Percentiles rank a stretch among this genome's conserved stretches.
These are phyloP conservation scores for Epirrhoe alternata DNA, from an alignment of 2,888 invertebrate genomes.

Conservation along the genomic window DNA sequence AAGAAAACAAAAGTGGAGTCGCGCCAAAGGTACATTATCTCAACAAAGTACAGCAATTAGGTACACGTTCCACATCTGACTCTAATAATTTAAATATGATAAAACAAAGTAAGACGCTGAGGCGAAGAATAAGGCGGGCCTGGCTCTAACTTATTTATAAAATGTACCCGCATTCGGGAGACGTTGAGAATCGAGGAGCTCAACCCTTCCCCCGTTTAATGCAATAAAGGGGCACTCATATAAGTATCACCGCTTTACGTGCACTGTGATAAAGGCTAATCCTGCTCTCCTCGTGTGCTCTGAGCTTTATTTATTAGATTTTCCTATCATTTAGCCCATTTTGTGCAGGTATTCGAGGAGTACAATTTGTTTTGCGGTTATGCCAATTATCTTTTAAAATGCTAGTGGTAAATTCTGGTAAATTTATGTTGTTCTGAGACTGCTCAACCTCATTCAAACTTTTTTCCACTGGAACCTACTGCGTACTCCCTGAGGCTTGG, in stretches of 20 bases:
- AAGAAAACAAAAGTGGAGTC: conserved; percentile 84
- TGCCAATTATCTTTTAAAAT: too few species aligned
- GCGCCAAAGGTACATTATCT: conserved; percentile 85
- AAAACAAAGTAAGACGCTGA: conserved; percentile 81
- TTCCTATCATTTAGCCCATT: conserved; percentile 51
- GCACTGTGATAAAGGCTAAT: conserved; percentile 80
- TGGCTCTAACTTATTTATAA: conserved; percentile 82
- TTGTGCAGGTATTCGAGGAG: conserved; percentile 25
- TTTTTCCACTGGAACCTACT: too few species aligned
- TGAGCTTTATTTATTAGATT: conserved; percentile 76
- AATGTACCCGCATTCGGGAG: conserved; percentile 71
- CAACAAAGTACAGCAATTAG: conserved; percentile 85
- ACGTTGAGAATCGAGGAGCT: conserved; percentile 49
- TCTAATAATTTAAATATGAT: conserved; percentile 86
- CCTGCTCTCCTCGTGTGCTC: conserved; percentile 65
- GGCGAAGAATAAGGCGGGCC: conserved; percentile 78
- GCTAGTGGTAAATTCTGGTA: too few species aligned
- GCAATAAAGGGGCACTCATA: conserved; percentile 84
- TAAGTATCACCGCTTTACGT: conserved; percentile 81
- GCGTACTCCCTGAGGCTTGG: too few species aligned
- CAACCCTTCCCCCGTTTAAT: conserved; percentile 80
- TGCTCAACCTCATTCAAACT: too few species aligned
- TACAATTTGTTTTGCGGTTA: too few species aligned
- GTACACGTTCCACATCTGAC: conserved; percentile 86
- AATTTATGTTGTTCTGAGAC: too few species aligned